These are phyloP conservation scores for Apamea sordens DNA, from an alignment of 2,888 invertebrate genomes.

Conservation along the genomic window DNA sequence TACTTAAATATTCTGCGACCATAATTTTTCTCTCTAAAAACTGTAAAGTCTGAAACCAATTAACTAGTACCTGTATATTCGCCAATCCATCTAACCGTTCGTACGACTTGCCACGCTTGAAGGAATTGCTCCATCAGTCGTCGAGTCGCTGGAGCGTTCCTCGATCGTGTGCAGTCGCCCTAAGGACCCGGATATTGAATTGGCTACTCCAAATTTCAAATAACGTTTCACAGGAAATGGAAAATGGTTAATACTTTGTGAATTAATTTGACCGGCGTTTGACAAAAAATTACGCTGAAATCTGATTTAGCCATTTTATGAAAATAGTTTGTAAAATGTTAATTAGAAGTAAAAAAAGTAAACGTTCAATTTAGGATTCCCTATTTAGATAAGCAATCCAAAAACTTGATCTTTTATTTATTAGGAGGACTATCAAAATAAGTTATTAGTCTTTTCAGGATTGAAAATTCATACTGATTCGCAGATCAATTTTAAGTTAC, in stretches of 20 bases:
- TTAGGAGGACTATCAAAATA: no score
- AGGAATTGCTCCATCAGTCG: constrained; percentile 22
- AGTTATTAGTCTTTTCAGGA: no score
- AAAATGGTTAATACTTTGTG: constrained; percentile 32
- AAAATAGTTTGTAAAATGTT: background rate
- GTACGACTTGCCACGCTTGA: constrained; percentile 25
- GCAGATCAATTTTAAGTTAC: no score
- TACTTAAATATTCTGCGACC: background rate
- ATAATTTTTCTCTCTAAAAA: background rate
- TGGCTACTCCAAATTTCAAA: constrained; percentile 39
- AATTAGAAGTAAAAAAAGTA: background rate
- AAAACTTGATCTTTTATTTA: background rate
- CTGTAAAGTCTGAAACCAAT: constrained; percentile 9
- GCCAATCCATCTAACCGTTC: constrained; percentile 16
- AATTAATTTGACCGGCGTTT: constrained; percentile 23
- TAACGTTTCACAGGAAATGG: constrained; percentile 35
- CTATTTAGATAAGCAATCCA: background rate
- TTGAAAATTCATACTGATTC: no score
- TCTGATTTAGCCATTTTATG: constrained; percentile 1
- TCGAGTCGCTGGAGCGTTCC: constrained; percentile 13
- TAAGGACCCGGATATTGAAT: constrained; percentile 51
- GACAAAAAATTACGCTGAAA: background rate
- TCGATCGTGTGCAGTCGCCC: constrained; percentile 29
- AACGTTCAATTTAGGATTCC: background rate
- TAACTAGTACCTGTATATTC: background rate